phyloP scores from a whole-genome alignment of 2,797 vertebrate genomes.

The Erethizon dorsatum region DNA sequence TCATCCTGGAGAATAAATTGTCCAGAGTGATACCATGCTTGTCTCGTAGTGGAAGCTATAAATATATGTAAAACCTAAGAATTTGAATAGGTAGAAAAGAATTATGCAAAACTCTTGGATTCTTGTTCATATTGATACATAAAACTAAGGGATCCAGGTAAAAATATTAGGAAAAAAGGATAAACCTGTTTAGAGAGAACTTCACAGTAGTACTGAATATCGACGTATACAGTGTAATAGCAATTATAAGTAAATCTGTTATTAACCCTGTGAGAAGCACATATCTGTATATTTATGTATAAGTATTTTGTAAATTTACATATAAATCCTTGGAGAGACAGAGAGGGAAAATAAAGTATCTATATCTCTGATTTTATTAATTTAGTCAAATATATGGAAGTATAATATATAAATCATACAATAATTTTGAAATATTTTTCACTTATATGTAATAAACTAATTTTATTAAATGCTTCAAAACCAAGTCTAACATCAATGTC shows the following conservation, averaged over 20 bases:
- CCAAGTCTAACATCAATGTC: not conserved
- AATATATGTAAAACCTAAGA: not conserved
- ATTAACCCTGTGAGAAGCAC: not conserved
- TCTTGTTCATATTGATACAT: not conserved
- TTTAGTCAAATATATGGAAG: not conserved
- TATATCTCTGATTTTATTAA: slow-evolving; percentile 42
- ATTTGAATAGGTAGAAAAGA: not conserved
- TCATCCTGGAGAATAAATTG: not conserved
- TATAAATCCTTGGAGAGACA: slow-evolving; percentile 36
- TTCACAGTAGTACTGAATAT: not conserved
- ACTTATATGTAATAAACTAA: slow-evolving; percentile 25
- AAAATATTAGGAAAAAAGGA: not conserved
- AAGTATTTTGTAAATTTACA: slow-evolving; percentile 56
- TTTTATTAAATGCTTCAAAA: slow-evolving; percentile 30
- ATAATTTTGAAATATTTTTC: slow-evolving; percentile 20
- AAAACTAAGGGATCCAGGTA: not conserved
- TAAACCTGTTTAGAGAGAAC: not conserved
- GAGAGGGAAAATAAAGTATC: slow-evolving; percentile 30
- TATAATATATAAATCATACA: not conserved
- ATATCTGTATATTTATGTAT: not conserved
- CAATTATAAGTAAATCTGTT: not conserved
- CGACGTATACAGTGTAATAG: not conserved
- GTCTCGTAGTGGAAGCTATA: not conserved
- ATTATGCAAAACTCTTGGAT: not conserved
- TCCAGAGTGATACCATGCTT: not conserved